These are phyloP conservation scores for Platerodrilus igneus DNA, from an alignment of 2,888 invertebrate species.

Conservation along the genomic window DNA sequence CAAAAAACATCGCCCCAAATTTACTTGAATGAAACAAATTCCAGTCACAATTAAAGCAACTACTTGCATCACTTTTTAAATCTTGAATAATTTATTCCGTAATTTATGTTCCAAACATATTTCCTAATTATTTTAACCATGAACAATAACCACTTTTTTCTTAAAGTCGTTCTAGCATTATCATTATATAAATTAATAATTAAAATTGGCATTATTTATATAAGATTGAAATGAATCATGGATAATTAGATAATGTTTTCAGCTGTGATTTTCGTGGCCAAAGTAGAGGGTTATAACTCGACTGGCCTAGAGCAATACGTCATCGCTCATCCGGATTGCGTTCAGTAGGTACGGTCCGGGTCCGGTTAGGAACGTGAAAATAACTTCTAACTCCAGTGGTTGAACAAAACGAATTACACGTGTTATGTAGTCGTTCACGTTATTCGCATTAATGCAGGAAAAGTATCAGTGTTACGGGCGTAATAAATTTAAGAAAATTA, in stretches of 20 bases:
- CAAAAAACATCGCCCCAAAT: constrained; percentile 20
- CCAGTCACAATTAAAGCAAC: too few species aligned
- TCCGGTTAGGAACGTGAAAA: too few species aligned
- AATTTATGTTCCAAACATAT: too few species aligned
- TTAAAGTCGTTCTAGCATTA: too few species aligned
- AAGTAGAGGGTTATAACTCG: constrained; percentile 37
- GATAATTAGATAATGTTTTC: constrained; percentile 31
- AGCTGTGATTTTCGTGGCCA: constrained; percentile 31
- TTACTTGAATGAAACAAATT: too few species aligned
- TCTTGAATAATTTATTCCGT: neutral
- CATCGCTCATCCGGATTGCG: constrained; percentile 44
- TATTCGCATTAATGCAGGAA: too few species aligned
- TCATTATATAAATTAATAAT: too few species aligned
- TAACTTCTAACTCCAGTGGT: constrained; percentile 28
- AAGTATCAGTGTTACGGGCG: neutral
- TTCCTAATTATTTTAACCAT: too few species aligned
- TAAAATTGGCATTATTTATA: too few species aligned
- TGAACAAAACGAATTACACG: too few species aligned
- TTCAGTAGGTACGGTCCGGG: constrained; percentile 38
- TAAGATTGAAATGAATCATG: neutral
- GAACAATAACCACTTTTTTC: too few species aligned
- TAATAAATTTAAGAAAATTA: constrained; percentile 7
- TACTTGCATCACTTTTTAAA: neutral
- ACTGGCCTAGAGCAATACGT: constrained; percentile 42
- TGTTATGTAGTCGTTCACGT: too few species aligned